Evolutionary conservation across 2,888 invertebrate species (phyloP).

Genomic region (Lingula anatina): DNA sequence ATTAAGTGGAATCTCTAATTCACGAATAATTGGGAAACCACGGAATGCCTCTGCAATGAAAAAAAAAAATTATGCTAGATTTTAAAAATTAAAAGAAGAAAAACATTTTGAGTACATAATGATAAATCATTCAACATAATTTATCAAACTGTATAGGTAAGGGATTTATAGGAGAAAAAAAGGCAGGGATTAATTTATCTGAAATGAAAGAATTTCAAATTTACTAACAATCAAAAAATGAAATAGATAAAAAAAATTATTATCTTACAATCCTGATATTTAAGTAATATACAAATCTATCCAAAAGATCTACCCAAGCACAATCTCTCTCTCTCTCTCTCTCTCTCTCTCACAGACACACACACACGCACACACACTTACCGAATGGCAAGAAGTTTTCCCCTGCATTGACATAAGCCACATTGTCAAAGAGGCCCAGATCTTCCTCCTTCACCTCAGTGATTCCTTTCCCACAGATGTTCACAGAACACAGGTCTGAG

Average conservation of each 20-base stretch:
- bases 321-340: conserved; percentile 4
- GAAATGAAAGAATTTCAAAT: conserved; percentile 1
- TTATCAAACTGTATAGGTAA: no score
- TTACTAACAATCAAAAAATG: background rate
- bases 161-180: no score
- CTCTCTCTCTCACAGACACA: conserved; percentile 5
- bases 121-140: no score
- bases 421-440: conserved; percentile 48
- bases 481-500: conserved; percentile 44
- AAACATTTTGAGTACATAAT: no score
- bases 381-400: conserved; percentile 49
- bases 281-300: no score
- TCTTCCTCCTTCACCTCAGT: conserved; percentile 47
- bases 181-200: no score
- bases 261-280: conserved; percentile 6
- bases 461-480: conserved; percentile 40
- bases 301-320: no score
- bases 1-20: conserved; percentile 47
- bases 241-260: background rate
- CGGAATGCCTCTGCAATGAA: conserved; percentile 38
- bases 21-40: conserved; percentile 40
- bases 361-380: conserved; percentile 16
- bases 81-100: no score
- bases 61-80: background rate
- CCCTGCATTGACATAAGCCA: conserved; percentile 48